Conservation (phyloP, 2,797 vertebrate species). For the Thalassophryne amazonica region DNA sequence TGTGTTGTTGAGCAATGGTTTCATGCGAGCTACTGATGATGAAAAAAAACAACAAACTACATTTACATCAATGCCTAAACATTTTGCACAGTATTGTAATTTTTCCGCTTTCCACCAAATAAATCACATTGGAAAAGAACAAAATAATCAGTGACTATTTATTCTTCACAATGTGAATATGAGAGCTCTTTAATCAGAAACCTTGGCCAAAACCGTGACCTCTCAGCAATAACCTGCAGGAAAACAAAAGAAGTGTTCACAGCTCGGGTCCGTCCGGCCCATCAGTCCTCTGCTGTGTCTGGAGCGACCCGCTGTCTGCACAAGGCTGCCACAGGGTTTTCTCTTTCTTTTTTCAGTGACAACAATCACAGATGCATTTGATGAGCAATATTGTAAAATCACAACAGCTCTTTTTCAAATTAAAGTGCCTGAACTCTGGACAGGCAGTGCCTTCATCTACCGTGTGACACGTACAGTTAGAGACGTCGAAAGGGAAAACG, state of each 20-base stretch:
- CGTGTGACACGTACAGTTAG: slow-evolving; percentile 27
- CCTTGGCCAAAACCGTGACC: slow-evolving; percentile 3
- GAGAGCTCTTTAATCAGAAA: slow-evolving; percentile 7
- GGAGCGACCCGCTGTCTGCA: slow-evolving; percentile 16
- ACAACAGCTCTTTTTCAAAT: slow-evolving; percentile 10
- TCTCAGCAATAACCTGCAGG: slow-evolving; percentile 16
- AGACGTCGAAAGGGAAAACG: slow-evolving; percentile 35
- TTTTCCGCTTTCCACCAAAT: slow-evolving; percentile 24
- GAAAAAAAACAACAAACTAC: too few relatives aligned
- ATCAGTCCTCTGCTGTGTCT: neutral
- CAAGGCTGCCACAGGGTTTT: neutral
- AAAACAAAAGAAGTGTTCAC: slow-evolving; percentile 5
- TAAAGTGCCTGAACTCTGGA: slow-evolving; percentile 37
- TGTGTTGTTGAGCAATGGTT: too few relatives aligned
- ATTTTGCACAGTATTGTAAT: too few relatives aligned
- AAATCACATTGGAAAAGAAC: slow-evolving; percentile 16
- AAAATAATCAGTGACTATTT: slow-evolving; percentile 17
- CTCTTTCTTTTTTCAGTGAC: slow-evolving; percentile 11
- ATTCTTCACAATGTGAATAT: slow-evolving; percentile 48
- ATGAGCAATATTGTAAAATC: slow-evolving; percentile 42
- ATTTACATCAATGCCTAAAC: too few relatives aligned
- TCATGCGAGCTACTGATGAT: too few relatives aligned
- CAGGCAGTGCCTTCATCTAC: slow-evolving; percentile 49
- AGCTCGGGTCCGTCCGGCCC: neutral
- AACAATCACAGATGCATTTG: slow-evolving; percentile 19